Evolutionary conservation across 2,113 vertebrate genomes (phyloP).

Genomic region (Embiotoca jacksoni): DNA sequence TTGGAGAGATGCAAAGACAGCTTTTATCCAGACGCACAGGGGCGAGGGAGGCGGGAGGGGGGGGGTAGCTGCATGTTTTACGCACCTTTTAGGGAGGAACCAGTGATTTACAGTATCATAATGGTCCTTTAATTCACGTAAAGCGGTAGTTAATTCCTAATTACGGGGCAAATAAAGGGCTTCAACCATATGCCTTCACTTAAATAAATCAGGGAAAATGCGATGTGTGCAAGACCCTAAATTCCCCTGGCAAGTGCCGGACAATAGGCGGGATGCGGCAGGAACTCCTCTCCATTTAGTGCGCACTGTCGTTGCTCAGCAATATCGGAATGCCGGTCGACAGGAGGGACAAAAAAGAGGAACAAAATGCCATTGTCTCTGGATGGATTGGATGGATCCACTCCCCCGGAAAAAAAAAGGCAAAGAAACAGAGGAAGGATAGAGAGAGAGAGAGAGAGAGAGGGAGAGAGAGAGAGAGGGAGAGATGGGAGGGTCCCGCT

Average conservation of each 20-base stretch:
- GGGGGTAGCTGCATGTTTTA: neutral
- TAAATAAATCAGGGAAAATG: slow-evolving; percentile 84
- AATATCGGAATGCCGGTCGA: slow-evolving; percentile 90
- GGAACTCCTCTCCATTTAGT: slow-evolving; percentile 77
- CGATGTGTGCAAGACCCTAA: slow-evolving; percentile 71
- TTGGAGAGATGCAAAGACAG: neutral
- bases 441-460: slow-evolving; percentile 60
- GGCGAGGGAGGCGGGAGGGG: no score
- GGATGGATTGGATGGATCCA: slow-evolving; percentile 85
- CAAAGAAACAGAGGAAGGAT: slow-evolving; percentile 68
- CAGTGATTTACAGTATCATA: slow-evolving; percentile 82
- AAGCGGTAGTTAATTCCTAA: slow-evolving; percentile 75
- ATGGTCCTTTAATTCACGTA: slow-evolving; percentile 67
- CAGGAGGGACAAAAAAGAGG: slow-evolving; percentile 87
- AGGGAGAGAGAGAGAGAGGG: slow-evolving; percentile 44
- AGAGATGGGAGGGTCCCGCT: slow-evolving; percentile 80
- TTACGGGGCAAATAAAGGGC: slow-evolving; percentile 75
- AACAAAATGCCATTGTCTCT: slow-evolving; percentile 94
- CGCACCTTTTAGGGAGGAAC: slow-evolving; percentile 27
- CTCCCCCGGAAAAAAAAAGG: slow-evolving; percentile 83
- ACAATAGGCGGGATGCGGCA: slow-evolving; percentile 73
- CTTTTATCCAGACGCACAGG: neutral
- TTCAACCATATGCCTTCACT: slow-evolving; percentile 71
- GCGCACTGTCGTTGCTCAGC: slow-evolving; percentile 80
- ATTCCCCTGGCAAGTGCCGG: slow-evolving; percentile 75